phyloP scores from a whole-genome alignment of 2,113 vertebrate genomes.

The Gadus macrocephalus region DNA sequence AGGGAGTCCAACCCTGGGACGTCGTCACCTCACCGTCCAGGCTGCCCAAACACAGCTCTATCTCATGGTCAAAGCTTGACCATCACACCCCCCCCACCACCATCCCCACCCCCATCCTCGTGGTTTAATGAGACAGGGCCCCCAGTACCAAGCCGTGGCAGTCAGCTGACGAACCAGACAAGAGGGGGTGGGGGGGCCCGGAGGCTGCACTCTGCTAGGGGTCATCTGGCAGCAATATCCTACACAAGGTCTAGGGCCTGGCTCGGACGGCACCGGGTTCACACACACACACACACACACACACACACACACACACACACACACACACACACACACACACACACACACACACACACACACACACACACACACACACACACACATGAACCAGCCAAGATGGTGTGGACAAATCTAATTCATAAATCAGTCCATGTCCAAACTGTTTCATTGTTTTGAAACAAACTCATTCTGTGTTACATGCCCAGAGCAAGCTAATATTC shows the following conservation, averaged over 20 bases:
- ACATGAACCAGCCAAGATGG: slow-evolving; percentile 15
- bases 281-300: background rate
- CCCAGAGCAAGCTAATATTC: slow-evolving; percentile 5
- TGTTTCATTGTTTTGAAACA: background rate
- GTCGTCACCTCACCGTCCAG: background rate
- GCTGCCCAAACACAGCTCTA: background rate
- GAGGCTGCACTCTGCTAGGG: slow-evolving; percentile 28
- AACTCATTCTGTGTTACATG: too few relatives aligned
- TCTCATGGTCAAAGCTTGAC: slow-evolving; percentile 38
- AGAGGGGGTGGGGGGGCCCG: slow-evolving; percentile 11
- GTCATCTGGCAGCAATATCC: slow-evolving; percentile 61
- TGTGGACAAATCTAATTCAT: slow-evolving; percentile 46
- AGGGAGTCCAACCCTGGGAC: background rate
- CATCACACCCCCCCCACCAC: background rate
- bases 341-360: too few relatives aligned
- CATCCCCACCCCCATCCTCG: background rate
- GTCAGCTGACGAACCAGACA: slow-evolving; percentile 46
- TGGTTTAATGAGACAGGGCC: slow-evolving; percentile 18
- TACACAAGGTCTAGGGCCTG: slow-evolving; percentile 31
- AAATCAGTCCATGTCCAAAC: slow-evolving; percentile 49
- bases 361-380: background rate
- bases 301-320: slow-evolving; percentile 1
- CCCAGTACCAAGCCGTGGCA: slow-evolving; percentile 25
- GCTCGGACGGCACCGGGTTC: slow-evolving; percentile 1
- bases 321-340: too few relatives aligned